Base-by-base conservation (phyloP, 1,140 invertebrate genomes). In the Reticulitermes speratus region DNA sequence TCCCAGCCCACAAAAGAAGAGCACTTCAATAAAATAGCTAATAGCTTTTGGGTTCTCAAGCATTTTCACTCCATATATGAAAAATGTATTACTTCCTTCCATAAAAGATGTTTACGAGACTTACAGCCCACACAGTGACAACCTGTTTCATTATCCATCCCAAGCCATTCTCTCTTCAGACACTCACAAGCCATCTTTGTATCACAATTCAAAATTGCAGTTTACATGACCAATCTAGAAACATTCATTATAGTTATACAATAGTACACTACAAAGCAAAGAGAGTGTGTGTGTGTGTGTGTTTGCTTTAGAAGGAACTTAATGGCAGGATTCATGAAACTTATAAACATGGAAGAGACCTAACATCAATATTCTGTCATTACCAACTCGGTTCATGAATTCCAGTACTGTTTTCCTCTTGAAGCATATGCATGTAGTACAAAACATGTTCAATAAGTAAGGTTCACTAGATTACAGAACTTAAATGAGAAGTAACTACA, bases 171-270 rank as follows among this genome's bases (percentile, higher is more conserved):
- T 87, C 65, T 83, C 87, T 69, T 81, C 83, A 87, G 84, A 87
- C 86, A 87, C 87, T 52, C 87, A 82, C 87, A 87, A 85, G 85
- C 87, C 81, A 83, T 82, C 55, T 83, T 86, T 82, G 85, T 65
- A 85, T 85, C 85, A 48, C 45, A 48, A 85, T 14, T 59, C 86
- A 82, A 87, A 87, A 82, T 85, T 87, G 87, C 87, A 87, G 52
- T 85, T 82, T 59, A 85, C 87, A 87, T 45, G 45, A 85, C 83
- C 82, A 85, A 87, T 85, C 87, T 87, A 87, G 81, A 30, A 75
- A 87, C 87, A 87, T 87, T 85, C 87, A 87, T 44, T 86, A 87
- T 86, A 82, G 85, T 85, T 84, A 87, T 65, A 86, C 86, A 86
- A 84, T 82, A 86, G 83, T 45, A 86, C 83, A 44, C 87, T 87